Base-by-base conservation (phyloP, 2,797 vertebrate genomes). In the Sciaenops ocellatus region DNA sequence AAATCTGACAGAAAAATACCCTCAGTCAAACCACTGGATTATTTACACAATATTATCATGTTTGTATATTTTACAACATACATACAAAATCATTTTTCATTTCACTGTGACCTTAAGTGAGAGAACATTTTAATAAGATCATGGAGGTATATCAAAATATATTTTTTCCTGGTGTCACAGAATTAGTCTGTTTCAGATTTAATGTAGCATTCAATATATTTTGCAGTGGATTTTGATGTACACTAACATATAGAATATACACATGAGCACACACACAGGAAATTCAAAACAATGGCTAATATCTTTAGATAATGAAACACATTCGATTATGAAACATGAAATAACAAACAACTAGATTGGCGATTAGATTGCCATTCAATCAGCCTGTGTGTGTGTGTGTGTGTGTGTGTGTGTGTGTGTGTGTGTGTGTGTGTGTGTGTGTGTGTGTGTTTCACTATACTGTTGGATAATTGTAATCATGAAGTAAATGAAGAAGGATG, bases 301-400 rank as follows among this genome's bases (percentile, higher is more conserved):
- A 68, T 62, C 28, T 55, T 79, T 48, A 28, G 42, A 73, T 68
- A 79, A 68, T 68, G 59, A 84, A 61, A 73, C 26, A 59, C 73
- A 38, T 38, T 38, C 8, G 8, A 38, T 38, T 8, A 9, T 38
- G 34, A 38, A 34, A 34, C 34, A 34, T 34, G 34, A 34, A 34
- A 34, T 34, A 34, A 34, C 34, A 34, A 55, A 56, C 52, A 73
- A 51, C 24, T 20, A 10, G 55, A 79, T 18, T 56, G 24, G 16
- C 44, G 56, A 72, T 72, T 15, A 38, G 47, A 70, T 64, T 74
- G 59, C 48, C 18, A 48, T 78, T 65, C 54, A 51, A 18, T 64
- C 34, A 59, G 24, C 5, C 3, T 28, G 1, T 44, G 18, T 50
- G 72, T 76, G 46, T 67, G 54, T 51, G 34, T 26, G 24, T 51